phyloP scores from a whole-genome alignment of 2,797 vertebrate genomes.

The Strix occidentalis region DNA sequence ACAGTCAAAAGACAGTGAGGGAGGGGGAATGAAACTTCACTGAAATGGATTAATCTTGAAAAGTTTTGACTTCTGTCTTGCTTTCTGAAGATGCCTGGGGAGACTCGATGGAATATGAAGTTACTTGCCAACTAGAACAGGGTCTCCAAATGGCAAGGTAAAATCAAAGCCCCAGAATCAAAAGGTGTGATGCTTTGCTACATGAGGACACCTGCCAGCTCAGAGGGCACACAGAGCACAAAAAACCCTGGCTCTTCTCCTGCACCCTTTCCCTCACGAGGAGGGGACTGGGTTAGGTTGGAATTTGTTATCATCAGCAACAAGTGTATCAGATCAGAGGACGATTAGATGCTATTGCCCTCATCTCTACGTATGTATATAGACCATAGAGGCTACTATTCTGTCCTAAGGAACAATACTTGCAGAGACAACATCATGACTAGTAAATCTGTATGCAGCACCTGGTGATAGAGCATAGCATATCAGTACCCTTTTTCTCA shows the following conservation, averaged over 20 bases:
- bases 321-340: background rate
- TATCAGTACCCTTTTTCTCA: background rate
- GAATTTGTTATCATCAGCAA: background rate
- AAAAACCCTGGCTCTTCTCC: background rate
- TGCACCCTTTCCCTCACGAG: fast-evolving
- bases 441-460: background rate
- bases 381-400: background rate
- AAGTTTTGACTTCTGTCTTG: background rate
- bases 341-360: background rate
- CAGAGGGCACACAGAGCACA: background rate
- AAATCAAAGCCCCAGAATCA: background rate
- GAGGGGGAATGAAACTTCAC: background rate
- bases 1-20: background rate
- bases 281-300: fast-evolving
- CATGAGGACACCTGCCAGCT: background rate
- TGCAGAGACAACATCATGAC: fast-evolving
- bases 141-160: background rate
- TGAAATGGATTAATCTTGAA: background rate
- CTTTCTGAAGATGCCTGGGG: background rate
- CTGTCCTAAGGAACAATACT: background rate
- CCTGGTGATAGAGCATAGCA: fast-evolving
- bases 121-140: background rate
- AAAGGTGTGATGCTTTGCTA: background rate
- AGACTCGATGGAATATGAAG: background rate
- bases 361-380: background rate